Evolutionary conservation across 2,113 vertebrate species (phyloP).

Genomic region (Pluvianellus socialis): DNA sequence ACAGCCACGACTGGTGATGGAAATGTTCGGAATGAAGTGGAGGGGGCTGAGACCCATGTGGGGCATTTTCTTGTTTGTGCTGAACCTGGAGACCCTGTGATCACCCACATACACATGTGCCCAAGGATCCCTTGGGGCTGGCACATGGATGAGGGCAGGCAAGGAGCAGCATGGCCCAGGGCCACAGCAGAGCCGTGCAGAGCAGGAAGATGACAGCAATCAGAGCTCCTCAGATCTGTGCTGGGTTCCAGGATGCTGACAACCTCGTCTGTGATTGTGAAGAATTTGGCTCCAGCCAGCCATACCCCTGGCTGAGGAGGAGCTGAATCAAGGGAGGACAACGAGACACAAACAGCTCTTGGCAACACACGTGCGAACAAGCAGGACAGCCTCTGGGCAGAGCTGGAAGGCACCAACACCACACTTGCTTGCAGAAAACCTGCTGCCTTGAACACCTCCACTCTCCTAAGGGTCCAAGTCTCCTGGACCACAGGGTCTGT

Average conservation of each 20-base stretch:
- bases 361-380: accelerated
- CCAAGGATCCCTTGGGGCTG: neutral
- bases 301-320: neutral
- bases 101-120: neutral
- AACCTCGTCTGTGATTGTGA: conserved; percentile 33
- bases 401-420: neutral
- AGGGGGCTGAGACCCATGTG: neutral
- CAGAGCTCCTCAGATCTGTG: neutral
- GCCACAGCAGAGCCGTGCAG: neutral
- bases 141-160: neutral
- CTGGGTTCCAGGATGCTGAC: conserved; percentile 53
- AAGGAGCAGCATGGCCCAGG: neutral
- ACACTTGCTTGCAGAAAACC: neutral
- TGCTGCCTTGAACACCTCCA: neutral
- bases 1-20: neutral
- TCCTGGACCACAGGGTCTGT: neutral
- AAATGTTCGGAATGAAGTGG: neutral
- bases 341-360: neutral
- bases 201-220: neutral
- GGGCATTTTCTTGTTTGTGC: neutral
- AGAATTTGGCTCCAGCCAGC: conserved; percentile 37
- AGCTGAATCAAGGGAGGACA: neutral
- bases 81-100: neutral
- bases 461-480: neutral
- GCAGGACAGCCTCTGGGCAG: neutral